Conservation (phyloP, 2,797 vertebrate genomes). For the Schizothorax lantsangensis region DNA sequence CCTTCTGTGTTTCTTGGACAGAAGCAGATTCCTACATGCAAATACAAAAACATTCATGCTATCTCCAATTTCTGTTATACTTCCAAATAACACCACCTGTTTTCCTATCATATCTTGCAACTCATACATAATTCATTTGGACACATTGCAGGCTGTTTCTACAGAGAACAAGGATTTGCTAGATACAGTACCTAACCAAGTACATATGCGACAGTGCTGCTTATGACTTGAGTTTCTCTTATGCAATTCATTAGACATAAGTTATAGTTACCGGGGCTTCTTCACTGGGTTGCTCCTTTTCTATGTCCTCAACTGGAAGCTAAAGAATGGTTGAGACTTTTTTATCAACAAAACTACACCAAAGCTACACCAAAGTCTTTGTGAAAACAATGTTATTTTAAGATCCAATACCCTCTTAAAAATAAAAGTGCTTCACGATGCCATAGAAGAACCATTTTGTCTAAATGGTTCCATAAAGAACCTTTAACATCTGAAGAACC, state of each 20-base stretch:
- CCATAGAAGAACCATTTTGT: no score
- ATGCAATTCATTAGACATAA: conserved; percentile 37
- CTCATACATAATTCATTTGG: conserved; percentile 23
- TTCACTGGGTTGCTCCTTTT: conserved; percentile 60
- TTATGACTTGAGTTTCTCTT: conserved; percentile 47
- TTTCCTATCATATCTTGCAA: not conserved
- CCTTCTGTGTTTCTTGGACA: conserved; percentile 60
- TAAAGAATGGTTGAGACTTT: conserved; percentile 53
- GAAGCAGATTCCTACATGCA: conserved; percentile 56
- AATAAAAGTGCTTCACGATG: no score
- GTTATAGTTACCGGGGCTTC: conserved; percentile 66
- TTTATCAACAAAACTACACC: conserved; percentile 39
- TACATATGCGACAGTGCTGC: conserved; percentile 39
- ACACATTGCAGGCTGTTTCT: conserved; percentile 4
- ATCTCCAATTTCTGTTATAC: conserved; percentile 22
- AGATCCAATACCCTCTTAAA: not conserved
- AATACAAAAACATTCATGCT: conserved; percentile 33
- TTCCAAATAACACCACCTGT: conserved; percentile 19
- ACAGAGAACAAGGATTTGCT: conserved; percentile 7
- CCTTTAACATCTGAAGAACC: no score
- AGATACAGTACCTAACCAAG: conserved; percentile 36
- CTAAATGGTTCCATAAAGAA: no score
- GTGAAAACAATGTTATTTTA: not conserved
- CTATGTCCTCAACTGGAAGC: conserved; percentile 58
- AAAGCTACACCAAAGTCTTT: conserved; percentile 9